Evolutionary conservation across 2,113 vertebrate species (phyloP), one percentile per base, ranked within the genome.

Genomic region (Bos javanicus): DNA sequence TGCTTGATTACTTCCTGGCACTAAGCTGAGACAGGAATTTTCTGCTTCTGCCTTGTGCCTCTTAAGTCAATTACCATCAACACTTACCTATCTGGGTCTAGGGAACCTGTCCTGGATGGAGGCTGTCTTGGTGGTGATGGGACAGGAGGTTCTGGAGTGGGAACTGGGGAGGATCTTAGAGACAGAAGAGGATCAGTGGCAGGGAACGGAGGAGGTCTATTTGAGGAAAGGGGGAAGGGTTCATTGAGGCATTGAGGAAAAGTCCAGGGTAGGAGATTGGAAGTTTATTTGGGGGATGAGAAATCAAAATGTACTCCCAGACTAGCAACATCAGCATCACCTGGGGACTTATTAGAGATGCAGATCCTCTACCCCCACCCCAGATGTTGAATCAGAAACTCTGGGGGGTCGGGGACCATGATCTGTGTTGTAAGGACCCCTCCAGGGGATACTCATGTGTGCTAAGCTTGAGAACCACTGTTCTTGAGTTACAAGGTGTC

Each of bases 1-100:
- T 84, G 71, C 81, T 95, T 88, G 95, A 95, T 96, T 97, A 97
- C 57, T 33, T 71, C 43, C 48, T 26, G n/a, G 54, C 50, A 36
- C 81, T 90, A 80, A 92, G 48, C 87, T 60, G 76, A 97, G 95
- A 56, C 19, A 76, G 62, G 93, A 95, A 60, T 86, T 87, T 93
- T 90, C 87, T 86, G 52, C 60, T 92, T 30, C 60, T 95, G 33
- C 23, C 83, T 89, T 82, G 28, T 17, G 86, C 26, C 67, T 85
- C 25, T 16, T 86, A 92, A 96, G 71, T 54, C 92, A 97, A 10
- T 97, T 96, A 93, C 43, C 52, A 26, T 46, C 91, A 90, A 60
- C 17, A 48, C 50, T 97, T 82, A 52, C 39, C 5, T 52, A 46
- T 33, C 67, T 86, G 67, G 50, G 21, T 59, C 76, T 36, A 88